Percentiles rank a stretch among this genome's conserved stretches.
phyloP scores from a whole-genome alignment of 2,797 vertebrate genomes.

The Lepilemur ruficaudatus region DNA sequence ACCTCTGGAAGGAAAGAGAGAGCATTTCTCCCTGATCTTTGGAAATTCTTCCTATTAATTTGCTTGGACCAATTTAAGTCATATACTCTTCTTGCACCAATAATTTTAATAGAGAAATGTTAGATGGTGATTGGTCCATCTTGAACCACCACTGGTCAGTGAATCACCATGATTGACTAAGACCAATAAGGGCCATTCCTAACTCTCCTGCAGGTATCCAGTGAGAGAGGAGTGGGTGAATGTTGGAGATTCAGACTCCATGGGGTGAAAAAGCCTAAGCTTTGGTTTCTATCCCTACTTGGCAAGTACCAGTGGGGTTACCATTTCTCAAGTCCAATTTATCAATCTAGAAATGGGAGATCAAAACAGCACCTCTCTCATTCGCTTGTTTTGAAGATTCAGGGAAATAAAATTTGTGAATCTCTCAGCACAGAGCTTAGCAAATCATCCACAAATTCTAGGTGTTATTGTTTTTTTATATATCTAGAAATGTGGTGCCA shows the following conservation, averaged over 20 bases:
- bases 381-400: neutral
- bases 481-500: neutral
- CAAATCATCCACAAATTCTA: neutral
- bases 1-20: neutral
- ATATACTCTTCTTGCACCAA: neutral
- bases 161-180: neutral
- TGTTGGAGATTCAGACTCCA: neutral
- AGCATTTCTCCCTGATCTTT: neutral
- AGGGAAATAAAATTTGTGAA: neutral
- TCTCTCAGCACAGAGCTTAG: neutral
- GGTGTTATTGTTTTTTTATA: neutral
- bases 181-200: neutral
- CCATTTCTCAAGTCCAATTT: slow-evolving; percentile 3
- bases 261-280: neutral
- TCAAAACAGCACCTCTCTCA: neutral
- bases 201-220: neutral
- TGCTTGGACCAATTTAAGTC: neutral
- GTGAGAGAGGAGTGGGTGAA: neutral
- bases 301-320: neutral
- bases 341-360: neutral
- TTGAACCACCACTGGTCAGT: neutral
- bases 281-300: neutral
- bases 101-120: neutral
- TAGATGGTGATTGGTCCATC: neutral
- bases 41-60: neutral